Conservation (phyloP, 2,797 vertebrate species). For the Myiothlypis coronata region DNA sequence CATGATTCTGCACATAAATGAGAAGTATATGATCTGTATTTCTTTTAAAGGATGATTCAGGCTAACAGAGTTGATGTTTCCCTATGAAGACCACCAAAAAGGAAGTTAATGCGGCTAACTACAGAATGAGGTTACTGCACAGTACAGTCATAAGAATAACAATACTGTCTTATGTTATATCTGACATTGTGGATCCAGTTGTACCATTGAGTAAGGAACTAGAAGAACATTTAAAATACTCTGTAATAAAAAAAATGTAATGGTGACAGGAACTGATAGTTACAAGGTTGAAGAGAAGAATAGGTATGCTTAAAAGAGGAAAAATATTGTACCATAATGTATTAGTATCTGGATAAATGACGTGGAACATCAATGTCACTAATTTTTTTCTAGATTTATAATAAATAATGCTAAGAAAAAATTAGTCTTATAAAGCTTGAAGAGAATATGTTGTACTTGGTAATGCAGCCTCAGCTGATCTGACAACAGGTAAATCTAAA, state of each 20-base stretch:
- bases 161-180: background rate
- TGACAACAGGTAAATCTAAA: background rate
- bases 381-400: background rate
- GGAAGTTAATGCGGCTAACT: background rate
- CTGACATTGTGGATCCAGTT: background rate
- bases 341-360: background rate
- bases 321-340: background rate
- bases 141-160: background rate
- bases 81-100: background rate
- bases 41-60: background rate
- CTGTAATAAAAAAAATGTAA: background rate
- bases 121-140: background rate
- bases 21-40: background rate
- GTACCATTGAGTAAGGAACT: background rate
- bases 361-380: accelerated
- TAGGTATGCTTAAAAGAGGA: background rate
- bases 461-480: background rate
- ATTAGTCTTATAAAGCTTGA: background rate
- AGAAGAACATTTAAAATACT: background rate
- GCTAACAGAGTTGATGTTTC: background rate
- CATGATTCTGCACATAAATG: background rate
- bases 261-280: background rate
- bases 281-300: background rate
- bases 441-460: background rate
- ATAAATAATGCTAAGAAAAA: background rate